Evolutionary conservation across 2,797 vertebrate genomes (phyloP).

Genomic region (Crax fasciolata): DNA sequence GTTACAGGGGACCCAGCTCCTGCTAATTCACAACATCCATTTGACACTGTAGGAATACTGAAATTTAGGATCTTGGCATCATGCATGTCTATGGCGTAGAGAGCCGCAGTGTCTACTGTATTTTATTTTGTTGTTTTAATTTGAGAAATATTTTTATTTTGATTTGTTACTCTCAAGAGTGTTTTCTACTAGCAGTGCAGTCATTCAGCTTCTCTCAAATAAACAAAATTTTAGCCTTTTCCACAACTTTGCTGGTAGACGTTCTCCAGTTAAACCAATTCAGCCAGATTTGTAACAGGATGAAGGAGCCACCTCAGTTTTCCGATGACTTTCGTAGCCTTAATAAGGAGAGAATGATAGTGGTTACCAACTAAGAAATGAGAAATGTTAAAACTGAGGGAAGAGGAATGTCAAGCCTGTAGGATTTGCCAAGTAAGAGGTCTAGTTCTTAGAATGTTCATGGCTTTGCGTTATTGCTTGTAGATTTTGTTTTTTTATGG

Average conservation of each 20-base stretch:
- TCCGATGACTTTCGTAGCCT: not conserved
- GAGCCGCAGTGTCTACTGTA: not conserved
- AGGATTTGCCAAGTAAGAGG: not conserved
- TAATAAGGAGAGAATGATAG: not conserved
- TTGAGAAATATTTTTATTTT: conserved; percentile 6
- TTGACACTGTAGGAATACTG: not conserved
- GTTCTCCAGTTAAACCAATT: not conserved
- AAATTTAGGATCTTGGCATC: not conserved
- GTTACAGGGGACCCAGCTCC: not conserved
- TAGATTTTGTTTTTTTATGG: not conserved
- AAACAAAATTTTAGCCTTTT: not conserved
- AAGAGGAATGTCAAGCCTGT: not conserved
- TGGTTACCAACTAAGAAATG: not conserved
- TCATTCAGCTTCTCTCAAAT: not conserved
- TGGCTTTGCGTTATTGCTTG: not conserved
- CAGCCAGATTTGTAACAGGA: not conserved
- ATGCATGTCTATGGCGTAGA: accelerated
- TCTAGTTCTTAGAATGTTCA: not conserved
- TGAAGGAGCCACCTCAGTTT: not conserved
- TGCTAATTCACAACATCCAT: not conserved
- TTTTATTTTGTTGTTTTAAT: not conserved
- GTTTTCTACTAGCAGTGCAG: not conserved
- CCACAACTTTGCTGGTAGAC: not conserved
- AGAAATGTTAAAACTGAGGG: not conserved
- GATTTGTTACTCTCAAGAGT: not conserved